Conservation (phyloP, 2,797 vertebrate species). For the Peromyscus aztecus region DNA sequence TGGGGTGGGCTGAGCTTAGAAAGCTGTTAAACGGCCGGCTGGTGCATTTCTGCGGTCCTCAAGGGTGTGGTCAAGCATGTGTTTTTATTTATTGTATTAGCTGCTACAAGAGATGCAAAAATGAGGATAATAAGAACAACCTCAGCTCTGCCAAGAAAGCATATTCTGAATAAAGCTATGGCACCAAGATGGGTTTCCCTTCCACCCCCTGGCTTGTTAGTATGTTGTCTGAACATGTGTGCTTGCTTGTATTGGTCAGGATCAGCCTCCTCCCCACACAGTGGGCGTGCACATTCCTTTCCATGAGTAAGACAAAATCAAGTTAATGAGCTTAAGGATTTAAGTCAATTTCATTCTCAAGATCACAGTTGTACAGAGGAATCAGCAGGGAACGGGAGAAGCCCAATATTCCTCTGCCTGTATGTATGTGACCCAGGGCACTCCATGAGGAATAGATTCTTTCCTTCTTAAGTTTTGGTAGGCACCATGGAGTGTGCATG, state of each 20-base stretch:
- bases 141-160: neutral
- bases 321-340: neutral
- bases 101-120: neutral
- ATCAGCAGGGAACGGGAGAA: neutral
- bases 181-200: neutral
- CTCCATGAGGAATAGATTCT: neutral
- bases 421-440: neutral
- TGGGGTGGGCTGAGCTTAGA: constrained; percentile 84
- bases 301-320: constrained; percentile 53
- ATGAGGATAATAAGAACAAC: neutral
- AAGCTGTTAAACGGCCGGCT: constrained; percentile 80
- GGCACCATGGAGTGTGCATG: neutral
- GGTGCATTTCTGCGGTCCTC: constrained; percentile 65
- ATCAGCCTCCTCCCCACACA: constrained; percentile 53
- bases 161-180: neutral
- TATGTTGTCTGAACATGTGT: accelerated
- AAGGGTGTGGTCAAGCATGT: constrained; percentile 70
- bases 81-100: neutral
- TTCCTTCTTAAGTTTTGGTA: neutral
- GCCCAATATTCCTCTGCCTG: accelerated
- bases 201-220: neutral
- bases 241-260: accelerated
- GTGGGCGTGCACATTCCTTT: constrained; percentile 1
- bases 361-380: constrained; percentile 40
- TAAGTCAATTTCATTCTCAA: constrained; percentile 79